These are phyloP conservation scores for Copidosoma floridanum DNA, from an alignment of 1,140 invertebrate genomes.

Conservation along the genomic window DNA sequence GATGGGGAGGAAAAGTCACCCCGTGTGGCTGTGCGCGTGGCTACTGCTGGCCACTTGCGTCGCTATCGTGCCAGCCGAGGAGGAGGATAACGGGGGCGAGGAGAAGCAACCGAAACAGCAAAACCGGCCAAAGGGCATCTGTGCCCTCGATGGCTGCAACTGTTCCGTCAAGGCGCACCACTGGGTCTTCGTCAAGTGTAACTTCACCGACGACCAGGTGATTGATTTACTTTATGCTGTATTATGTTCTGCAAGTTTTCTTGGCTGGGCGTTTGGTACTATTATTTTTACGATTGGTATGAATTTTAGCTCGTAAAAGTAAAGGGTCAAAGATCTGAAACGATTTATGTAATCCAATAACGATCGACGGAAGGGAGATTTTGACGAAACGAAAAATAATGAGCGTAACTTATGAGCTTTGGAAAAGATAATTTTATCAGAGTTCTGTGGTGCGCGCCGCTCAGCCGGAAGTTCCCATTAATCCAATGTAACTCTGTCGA, in stretches of 20 bases:
- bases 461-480: constrained; percentile 22
- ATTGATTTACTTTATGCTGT: constrained; percentile 17
- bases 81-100: background rate
- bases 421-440: constrained; percentile 17
- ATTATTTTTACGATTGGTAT: too few species aligned
- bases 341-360: too few species aligned
- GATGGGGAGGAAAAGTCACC: constrained; percentile 25
- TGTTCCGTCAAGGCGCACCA: constrained; percentile 59
- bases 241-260: too few species aligned
- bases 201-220: constrained; percentile 62
- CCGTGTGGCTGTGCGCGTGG: constrained; percentile 45
- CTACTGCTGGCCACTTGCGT: constrained; percentile 12
- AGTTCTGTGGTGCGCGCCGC: background rate
- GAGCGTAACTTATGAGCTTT: too few species aligned
- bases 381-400: too few species aligned
- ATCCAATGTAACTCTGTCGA: constrained; percentile 19
- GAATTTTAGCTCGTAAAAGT: too few species aligned
- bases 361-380: too few species aligned
- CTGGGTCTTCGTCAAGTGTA: constrained; percentile 66
- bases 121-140: constrained; percentile 51
- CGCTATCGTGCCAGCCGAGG: constrained; percentile 19
- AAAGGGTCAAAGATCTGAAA: too few species aligned
- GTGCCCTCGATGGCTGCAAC: constrained; percentile 60
- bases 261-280: too few species aligned
- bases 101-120: constrained; percentile 17